Base-by-base conservation (phyloP, 2,113 vertebrate genomes). In the Acanthisitta chloris region DNA sequence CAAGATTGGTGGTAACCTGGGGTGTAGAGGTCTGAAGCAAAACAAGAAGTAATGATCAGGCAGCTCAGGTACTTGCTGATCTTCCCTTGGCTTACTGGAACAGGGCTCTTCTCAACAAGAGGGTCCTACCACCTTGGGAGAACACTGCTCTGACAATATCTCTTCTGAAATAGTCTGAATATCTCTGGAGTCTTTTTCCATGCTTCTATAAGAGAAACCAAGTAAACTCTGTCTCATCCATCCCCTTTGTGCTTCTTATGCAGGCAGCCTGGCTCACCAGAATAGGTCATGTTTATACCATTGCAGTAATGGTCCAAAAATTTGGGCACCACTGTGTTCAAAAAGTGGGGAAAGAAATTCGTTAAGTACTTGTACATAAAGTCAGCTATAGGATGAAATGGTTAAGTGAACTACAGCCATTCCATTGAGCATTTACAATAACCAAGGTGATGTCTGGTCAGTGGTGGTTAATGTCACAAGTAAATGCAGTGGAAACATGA, bases 381-480 rank as follows among this genome's bases (percentile, higher is more conserved):
- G 36, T 57, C 62, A 95, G 43, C 26, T 51, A 3, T 8, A 71
- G 43, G 51, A 80, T n/a, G 25, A 77, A 90, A 81, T 17, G 15
- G 14, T 20, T 45, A 42, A 40, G 25, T 40, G 49, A 84, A 33
- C 24, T 31, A 31, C n/a, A 54, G 45, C 26, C 31, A 33, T 42
- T 13, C 52, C 51, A 14, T 19, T 0, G 0, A 64, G 51, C 2
- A 0, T 23, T 54, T 46, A 9, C 3, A 1, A 25, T 29, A 52
- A 72, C 4, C 24, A 69, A 66, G 33, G 19, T 9, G 13, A 18
- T 21, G 3, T 29, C 51, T 65, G 4, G 5, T 51, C 43, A 34
- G 20, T 6, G 24, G 33, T 20, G 1, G 1, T 69, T 64, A 66
- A 64, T 8, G 29, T 33, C 10, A 0, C 57, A 86, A 58, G 52